Evolutionary conservation across 2,797 vertebrate species (phyloP).

Genomic region (Bucorvus abyssinicus): DNA sequence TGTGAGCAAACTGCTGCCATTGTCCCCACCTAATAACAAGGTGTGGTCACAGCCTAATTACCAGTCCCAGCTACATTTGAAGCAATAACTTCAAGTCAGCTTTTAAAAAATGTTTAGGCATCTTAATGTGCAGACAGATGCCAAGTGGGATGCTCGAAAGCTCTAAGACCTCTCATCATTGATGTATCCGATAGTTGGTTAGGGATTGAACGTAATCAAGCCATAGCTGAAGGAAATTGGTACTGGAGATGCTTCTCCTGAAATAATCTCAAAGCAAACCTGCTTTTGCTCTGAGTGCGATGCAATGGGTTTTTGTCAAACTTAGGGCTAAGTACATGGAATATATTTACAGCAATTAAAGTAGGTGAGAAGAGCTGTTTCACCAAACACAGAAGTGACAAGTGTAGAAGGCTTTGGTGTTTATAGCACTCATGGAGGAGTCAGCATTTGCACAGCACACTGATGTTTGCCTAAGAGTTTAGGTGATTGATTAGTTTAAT

Average conservation of each 20-base stretch:
- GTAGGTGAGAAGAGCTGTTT: not conserved
- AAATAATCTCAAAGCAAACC: not conserved
- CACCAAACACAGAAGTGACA: not conserved
- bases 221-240: not conserved
- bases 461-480: not conserved
- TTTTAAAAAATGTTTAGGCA: not conserved
- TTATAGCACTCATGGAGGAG: not conserved
- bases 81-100: not conserved
- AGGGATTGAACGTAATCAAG: not conserved
- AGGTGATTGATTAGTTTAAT: constrained; percentile 57
- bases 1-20: constrained; percentile 3
- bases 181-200: not conserved
- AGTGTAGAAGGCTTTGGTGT: not conserved
- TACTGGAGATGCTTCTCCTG: not conserved
- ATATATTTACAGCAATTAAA: constrained; percentile 7
- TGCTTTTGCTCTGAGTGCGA: not conserved
- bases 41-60: not conserved
- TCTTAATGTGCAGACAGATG: not conserved
- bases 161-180: not conserved
- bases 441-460: not conserved
- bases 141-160: not conserved
- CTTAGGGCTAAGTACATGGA: not conserved
- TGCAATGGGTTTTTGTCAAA: not conserved
- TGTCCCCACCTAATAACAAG: not conserved
- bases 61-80: not conserved